These are phyloP conservation scores for Huso huso DNA, from an alignment of 2,797 vertebrate species.

Conservation along the genomic window DNA sequence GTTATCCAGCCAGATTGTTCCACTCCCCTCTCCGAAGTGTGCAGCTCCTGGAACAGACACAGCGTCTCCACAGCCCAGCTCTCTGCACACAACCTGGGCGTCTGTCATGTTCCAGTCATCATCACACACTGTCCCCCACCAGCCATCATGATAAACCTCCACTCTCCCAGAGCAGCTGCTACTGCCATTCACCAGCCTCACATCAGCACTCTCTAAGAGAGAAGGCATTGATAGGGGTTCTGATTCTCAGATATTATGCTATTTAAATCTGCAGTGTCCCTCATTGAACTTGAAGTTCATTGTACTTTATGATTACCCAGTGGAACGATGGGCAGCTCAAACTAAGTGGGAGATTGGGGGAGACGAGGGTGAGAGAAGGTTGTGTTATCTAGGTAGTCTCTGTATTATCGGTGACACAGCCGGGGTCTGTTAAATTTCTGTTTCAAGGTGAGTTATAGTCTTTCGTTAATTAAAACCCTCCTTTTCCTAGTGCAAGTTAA, in stretches of 20 bases:
- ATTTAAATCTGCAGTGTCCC: too few species aligned
- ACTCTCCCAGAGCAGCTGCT: slow-evolving; percentile 55
- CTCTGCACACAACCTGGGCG: slow-evolving; percentile 56
- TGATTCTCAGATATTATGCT: not conserved
- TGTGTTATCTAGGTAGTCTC: too few species aligned
- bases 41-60: slow-evolving; percentile 30
- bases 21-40: slow-evolving; percentile 34
- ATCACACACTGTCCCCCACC: slow-evolving; percentile 62
- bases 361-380: too few species aligned
- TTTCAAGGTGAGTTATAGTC: too few species aligned
- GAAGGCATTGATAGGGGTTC: not conserved
- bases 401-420: too few species aligned
- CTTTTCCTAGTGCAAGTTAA: too few species aligned
- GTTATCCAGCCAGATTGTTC: slow-evolving; percentile 46
- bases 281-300: too few species aligned
- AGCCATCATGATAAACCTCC: slow-evolving; percentile 48
- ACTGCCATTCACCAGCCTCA: slow-evolving; percentile 46
- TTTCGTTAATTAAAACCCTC: too few species aligned
- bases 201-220: slow-evolving; percentile 34
- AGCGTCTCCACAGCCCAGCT: slow-evolving; percentile 58
- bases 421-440: too few species aligned
- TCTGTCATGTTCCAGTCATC: slow-evolving; percentile 51
- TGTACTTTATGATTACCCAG: too few species aligned
- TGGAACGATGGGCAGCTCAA: too few species aligned
- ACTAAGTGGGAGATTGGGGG: too few species aligned